Base-by-base conservation (phyloP, 2,797 vertebrate species). In the Pangasius mekongensis region DNA sequence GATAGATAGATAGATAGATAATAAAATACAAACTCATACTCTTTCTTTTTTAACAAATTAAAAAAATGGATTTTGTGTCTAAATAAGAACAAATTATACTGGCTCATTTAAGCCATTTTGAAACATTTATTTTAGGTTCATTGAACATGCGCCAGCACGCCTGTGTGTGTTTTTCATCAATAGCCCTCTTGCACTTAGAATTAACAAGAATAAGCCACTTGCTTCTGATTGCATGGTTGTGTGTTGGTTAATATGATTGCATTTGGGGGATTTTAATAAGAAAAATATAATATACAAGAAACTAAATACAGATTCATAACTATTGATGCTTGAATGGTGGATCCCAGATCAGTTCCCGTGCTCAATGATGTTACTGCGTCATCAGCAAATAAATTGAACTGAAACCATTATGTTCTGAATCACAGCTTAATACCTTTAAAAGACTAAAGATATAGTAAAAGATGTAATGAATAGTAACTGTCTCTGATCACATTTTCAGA, bases 91-190 rank as follows among this genome's bases (percentile, higher is more conserved):
- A 91, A 93, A 94, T 78, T 2, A 92, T 86, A 73, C 33, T 30
- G 85, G 77, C 84, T 92, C 56, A 90, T 94, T 92, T 89, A 69
- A 93, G 89, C 88, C 78, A 78, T 87, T 90, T 91, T 92, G 43
- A 91, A 92, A 92, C 86, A 93, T 90, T 93, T 90, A 91, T 92
- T 94, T 92, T 87, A 60, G 87, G 83, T n/a, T 73, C 87, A 91
- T 91, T 87, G 91, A 93, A 87, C 87, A 60, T 11, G 77, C n/a
- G 60, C 81, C 69, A 64, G 71, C 20, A 71, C n/a, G 71, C 82
- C 56, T 88, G 36, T 85, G 52, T 49, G 27, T 36, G 52, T 58
- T 80, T 18, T 36, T 80, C 52, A 1, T 66, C 74, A 69, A 71
- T 60, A 49, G 43, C 62, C 87, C 49, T 85, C 64, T 16, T 80